Evolutionary conservation across 2,888 invertebrate genomes (phyloP).

Genomic region (Podotricha telesiphe): DNA sequence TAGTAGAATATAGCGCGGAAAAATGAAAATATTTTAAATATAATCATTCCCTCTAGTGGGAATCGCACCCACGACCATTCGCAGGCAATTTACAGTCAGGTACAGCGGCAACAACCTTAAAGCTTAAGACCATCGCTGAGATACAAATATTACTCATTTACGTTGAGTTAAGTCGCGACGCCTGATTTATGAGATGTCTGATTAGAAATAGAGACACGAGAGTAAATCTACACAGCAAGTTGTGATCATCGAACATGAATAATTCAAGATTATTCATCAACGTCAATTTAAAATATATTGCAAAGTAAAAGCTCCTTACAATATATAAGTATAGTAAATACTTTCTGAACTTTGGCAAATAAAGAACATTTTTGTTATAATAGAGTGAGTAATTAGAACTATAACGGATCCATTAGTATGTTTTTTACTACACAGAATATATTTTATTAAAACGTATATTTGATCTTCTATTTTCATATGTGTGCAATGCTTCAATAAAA

Average conservation of each 20-base stretch:
- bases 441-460: background rate
- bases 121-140: background rate
- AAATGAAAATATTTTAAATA: too few relatives aligned
- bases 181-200: slow-evolving; percentile 44
- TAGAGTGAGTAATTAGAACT: background rate
- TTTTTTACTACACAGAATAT: background rate
- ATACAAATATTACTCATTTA: background rate
- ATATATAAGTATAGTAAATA: slow-evolving; percentile 53
- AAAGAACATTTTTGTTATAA: background rate
- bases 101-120: background rate
- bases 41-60: too few relatives aligned
- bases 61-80: too few relatives aligned
- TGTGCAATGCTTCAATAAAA: background rate
- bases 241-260: slow-evolving; percentile 46
- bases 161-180: slow-evolving; percentile 5
- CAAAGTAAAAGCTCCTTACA: slow-evolving; percentile 48
- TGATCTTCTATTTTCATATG: background rate
- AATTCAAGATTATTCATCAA: slow-evolving; percentile 50
- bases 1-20: too few relatives aligned
- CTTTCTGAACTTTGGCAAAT: slow-evolving; percentile 34
- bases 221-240: slow-evolving; percentile 28
- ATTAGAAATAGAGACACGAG: slow-evolving; percentile 41
- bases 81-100: background rate
- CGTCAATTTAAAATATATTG: slow-evolving; percentile 42
- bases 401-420: background rate